Conservation (phyloP, 64 coral and sea anemone species). For the Catalaphyllia jardinei region DNA sequence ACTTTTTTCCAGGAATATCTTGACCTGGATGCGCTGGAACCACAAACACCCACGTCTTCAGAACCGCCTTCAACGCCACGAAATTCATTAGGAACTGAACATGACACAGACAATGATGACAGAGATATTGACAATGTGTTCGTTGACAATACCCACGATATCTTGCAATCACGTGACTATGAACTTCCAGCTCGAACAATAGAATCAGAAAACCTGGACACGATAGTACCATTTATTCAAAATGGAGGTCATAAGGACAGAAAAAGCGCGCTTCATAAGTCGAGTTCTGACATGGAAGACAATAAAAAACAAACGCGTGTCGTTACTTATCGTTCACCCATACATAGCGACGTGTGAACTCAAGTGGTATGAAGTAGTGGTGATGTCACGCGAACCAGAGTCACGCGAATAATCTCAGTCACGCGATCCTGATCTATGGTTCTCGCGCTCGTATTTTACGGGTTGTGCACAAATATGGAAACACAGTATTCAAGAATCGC, state of each 20-base stretch:
- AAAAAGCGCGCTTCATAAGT: background rate
- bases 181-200: background rate
- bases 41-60: slow-evolving; percentile 53
- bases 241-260: background rate
- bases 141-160: slow-evolving; percentile 13
- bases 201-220: background rate
- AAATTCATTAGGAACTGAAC: slow-evolving; percentile 54
- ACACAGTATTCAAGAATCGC: too few relatives aligned
- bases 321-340: background rate
- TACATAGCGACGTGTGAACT: slow-evolving; percentile 31
- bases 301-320: slow-evolving; percentile 8
- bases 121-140: slow-evolving; percentile 41
- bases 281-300: background rate
- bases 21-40: slow-evolving; percentile 24
- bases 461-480: too few relatives aligned
- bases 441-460: background rate
- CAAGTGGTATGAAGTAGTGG: background rate
- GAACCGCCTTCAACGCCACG: slow-evolving; percentile 52
- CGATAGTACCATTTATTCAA: background rate
- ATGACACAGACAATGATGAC: slow-evolving; percentile 25
- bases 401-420: background rate
- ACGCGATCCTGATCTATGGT: background rate
- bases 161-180: slow-evolving; percentile 4
- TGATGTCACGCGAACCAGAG: background rate
- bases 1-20: slow-evolving; percentile 44